Evolutionary conservation across 2,888 invertebrate species (phyloP).

Genomic region (Drosophila parthenogenetica): DNA sequence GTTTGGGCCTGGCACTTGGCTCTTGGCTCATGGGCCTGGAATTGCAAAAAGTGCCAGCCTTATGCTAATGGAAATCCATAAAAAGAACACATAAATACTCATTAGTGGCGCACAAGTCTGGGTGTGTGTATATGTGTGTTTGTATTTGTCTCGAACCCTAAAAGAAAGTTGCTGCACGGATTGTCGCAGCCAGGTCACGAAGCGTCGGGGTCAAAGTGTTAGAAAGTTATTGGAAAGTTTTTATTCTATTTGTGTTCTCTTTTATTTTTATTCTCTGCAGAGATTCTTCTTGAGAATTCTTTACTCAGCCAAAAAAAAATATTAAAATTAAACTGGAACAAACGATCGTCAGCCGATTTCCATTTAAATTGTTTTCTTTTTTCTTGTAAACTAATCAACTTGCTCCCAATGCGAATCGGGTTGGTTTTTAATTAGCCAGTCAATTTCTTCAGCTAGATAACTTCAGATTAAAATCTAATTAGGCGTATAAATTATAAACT

Average conservation of each 20-base stretch:
- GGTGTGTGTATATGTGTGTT: slow-evolving; percentile 7
- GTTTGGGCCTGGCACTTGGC: slow-evolving; percentile 13
- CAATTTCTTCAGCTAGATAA: background rate
- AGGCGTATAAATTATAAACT: background rate
- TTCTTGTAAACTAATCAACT: slow-evolving; percentile 29
- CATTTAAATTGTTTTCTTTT: slow-evolving; percentile 20
- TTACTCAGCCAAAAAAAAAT: too few relatives aligned
- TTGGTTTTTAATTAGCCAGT: slow-evolving; percentile 10
- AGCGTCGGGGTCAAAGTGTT: slow-evolving; percentile 59
- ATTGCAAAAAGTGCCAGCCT: slow-evolving; percentile 45
- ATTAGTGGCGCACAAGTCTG: slow-evolving; percentile 48
- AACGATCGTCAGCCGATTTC: slow-evolving; percentile 14
- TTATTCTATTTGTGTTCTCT: slow-evolving; percentile 5
- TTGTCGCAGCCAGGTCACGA: slow-evolving; percentile 42
- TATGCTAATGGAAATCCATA: slow-evolving; percentile 78
- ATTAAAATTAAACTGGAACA: slow-evolving; percentile 25
- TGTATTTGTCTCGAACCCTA: slow-evolving; percentile 11
- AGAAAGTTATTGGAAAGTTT: slow-evolving; percentile 64
- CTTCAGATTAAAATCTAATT: background rate
- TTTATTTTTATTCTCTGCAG: slow-evolving; percentile 4
- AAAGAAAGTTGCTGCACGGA: slow-evolving; percentile 61
- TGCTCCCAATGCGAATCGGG: slow-evolving; percentile 8
- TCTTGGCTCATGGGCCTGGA: slow-evolving; percentile 10
- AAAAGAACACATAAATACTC: slow-evolving; percentile 75
- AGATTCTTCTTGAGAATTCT: slow-evolving; percentile 4